These are phyloP conservation scores for Drosophila neonasuta DNA, from an alignment of 2,888 invertebrate genomes.

Conservation along the genomic window DNA sequence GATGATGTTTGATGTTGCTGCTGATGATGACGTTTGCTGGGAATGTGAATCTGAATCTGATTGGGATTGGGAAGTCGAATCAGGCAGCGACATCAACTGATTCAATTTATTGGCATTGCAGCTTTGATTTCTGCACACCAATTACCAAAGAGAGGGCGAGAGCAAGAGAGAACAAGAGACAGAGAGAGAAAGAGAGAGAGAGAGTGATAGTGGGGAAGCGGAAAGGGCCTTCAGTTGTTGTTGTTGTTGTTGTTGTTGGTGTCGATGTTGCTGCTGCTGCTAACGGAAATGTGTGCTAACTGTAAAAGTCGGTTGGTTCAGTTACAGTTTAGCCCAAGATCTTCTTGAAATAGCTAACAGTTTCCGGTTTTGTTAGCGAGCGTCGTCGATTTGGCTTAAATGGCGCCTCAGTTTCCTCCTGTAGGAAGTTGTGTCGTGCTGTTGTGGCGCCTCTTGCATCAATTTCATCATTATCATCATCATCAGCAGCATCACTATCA, in stretches of 20 bases:
- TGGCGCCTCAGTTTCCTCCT: constrained; percentile 80
- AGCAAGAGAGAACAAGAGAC: constrained; percentile 24
- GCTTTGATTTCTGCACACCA: constrained; percentile 62
- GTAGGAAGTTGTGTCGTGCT: constrained; percentile 80
- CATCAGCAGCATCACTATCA: background rate
- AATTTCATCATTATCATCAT: constrained; percentile 19
- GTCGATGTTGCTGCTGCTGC: background rate
- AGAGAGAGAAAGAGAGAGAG: background rate
- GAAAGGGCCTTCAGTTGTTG: background rate
- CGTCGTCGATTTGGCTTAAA: constrained; percentile 82
- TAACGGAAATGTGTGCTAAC: constrained; percentile 61
- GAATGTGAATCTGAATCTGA: constrained; percentile 16
- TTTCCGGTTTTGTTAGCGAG: constrained; percentile 81
- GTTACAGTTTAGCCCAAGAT: constrained; percentile 80
- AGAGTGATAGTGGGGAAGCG: background rate
- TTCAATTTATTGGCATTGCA: constrained; percentile 58
- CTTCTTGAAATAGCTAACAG: constrained; percentile 82
- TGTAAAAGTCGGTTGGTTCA: constrained; percentile 45
- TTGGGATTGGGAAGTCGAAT: constrained; percentile 35
- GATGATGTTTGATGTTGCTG: background rate
- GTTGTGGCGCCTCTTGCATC: constrained; percentile 54
- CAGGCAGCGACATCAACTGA: constrained; percentile 47
- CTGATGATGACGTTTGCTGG: constrained; percentile 3
- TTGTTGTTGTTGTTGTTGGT: background rate
- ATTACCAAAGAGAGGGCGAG: constrained; percentile 36